These are phyloP conservation scores for Hipparchia sbordonii DNA, from an alignment of 2,888 invertebrate genomes.

Conservation along the genomic window DNA sequence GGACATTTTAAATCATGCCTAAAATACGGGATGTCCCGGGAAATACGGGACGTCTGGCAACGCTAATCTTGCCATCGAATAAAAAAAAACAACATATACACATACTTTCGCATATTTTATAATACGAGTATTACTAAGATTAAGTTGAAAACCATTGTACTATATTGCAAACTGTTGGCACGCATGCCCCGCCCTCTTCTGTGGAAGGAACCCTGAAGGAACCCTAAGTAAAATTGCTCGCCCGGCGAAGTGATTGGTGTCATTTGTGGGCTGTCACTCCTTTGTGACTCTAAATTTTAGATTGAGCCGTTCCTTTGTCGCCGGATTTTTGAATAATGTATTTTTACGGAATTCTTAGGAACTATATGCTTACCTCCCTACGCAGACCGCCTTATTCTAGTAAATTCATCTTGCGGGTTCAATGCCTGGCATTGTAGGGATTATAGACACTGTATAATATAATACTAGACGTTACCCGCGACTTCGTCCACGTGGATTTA, in stretches of 20 bases:
- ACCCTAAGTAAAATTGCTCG: neutral
- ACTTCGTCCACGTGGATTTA: too few species aligned
- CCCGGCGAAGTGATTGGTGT: conserved; percentile 22
- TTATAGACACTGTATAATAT: too few species aligned
- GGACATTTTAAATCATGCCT: too few species aligned
- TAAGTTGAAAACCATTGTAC: too few species aligned
- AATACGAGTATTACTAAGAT: too few species aligned
- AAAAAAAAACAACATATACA: too few species aligned
- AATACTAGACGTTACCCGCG: too few species aligned
- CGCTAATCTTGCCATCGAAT: too few species aligned
- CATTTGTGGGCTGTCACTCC: conserved; percentile 13
- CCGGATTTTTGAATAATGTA: conserved; percentile 16
- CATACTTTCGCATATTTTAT: too few species aligned
- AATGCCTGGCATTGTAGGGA: neutral
- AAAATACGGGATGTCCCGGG: too few species aligned
- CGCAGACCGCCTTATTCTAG: neutral
- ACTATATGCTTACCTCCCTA: neutral
- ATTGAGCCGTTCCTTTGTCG: conserved; percentile 2
- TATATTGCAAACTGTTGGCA: too few species aligned
- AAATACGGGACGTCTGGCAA: too few species aligned
- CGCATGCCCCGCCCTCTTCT: neutral
- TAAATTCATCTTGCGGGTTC: neutral
- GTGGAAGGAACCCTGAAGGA: neutral
- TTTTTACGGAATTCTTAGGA: neutral
- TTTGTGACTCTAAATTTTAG: conserved; percentile 19